These are phyloP conservation scores for Drosophila melanogaster DNA, from an alignment of 1,140 invertebrate species.

Conservation along the genomic window DNA sequence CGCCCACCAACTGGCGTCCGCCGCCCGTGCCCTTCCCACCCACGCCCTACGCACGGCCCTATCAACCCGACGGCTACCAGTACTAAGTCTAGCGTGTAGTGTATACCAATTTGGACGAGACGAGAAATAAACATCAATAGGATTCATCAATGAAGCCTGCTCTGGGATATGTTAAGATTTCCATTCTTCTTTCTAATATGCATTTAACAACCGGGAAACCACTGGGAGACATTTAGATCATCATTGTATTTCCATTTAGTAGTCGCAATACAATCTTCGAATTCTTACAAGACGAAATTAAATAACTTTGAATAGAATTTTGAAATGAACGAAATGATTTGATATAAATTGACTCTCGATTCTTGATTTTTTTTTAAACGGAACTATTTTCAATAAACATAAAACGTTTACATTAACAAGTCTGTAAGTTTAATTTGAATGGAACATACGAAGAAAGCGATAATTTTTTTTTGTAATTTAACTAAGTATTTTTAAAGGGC, in stretches of 20 bases:
- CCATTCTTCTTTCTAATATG: background rate
- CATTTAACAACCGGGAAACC: conserved; percentile 1
- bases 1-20: conserved; percentile 84
- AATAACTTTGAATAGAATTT: conserved; percentile 1
- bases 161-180: conserved; percentile 3
- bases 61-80: conserved; percentile 75
- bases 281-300: no score
- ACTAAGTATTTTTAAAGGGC: no score
- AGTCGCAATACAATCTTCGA: no score
- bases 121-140: conserved; percentile 24
- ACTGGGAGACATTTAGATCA: no score
- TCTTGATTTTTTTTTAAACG: no score
- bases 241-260: no score
- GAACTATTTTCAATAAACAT: no score
- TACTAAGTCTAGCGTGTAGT: conserved; percentile 43
- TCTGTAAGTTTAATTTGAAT: no score
- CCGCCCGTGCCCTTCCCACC: conserved; percentile 85
- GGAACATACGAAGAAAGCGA: no score
- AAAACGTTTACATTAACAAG: background rate
- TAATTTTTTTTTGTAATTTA: no score
- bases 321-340: background rate
- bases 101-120: conserved; percentile 43
- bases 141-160: background rate
- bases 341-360: no score
- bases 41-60: conserved; percentile 68